Conservation (phyloP, 2,797 vertebrate species). For the Anguilla anguilla region DNA sequence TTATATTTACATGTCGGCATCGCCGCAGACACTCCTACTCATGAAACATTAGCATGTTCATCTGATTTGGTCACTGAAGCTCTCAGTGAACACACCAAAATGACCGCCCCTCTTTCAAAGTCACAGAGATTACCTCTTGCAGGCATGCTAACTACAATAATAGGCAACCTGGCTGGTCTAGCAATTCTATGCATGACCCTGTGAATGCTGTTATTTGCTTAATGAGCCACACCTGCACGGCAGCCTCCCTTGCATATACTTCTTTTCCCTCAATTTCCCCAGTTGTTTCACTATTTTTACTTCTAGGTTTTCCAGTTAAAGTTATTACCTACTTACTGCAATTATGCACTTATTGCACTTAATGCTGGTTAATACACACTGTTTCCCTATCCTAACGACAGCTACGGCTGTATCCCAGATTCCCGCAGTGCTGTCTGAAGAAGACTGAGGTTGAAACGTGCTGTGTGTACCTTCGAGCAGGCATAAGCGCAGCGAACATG, state of each 20-base stretch:
- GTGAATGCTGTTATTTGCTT: too few species aligned
- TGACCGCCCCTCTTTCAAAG: neutral
- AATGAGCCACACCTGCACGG: too few species aligned
- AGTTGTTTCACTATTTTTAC: too few species aligned
- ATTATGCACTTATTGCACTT: too few species aligned
- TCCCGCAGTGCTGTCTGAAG: neutral
- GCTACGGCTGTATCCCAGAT: neutral
- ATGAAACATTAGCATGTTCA: neutral
- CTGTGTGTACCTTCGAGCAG: neutral
- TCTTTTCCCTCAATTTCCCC: too few species aligned
- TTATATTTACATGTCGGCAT: neutral
- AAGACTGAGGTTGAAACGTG: neutral
- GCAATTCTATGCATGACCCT: too few species aligned
- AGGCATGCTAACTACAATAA: neutral
- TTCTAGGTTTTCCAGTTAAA: too few species aligned
- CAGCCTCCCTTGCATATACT: too few species aligned
- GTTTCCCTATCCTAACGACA: neutral
- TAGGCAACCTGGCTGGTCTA: neutral
- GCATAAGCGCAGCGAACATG: neutral
- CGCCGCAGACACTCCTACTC: too few species aligned
- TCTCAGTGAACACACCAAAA: neutral
- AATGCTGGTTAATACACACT: too few species aligned
- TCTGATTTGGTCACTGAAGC: neutral
- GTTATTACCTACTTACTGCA: too few species aligned
- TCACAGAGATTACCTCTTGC: neutral